Evolutionary conservation across 2,888 invertebrate genomes (phyloP).

Genomic region (Physocephala rufipes): DNA sequence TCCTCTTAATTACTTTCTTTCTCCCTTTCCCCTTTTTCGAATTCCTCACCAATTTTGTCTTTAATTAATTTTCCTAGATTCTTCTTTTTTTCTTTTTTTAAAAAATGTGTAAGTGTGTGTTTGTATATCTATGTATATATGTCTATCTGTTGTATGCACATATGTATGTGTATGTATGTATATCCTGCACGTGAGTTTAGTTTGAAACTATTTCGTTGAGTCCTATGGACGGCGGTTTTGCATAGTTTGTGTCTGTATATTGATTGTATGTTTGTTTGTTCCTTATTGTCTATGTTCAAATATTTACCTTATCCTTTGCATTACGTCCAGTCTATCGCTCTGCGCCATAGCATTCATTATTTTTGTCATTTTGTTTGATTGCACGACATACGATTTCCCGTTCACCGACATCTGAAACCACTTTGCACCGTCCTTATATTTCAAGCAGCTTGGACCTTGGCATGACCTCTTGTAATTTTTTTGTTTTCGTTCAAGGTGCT

Average conservation of each 20-base stretch:
- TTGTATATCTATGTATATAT: no score
- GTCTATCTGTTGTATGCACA: no score
- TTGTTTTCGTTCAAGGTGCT: background rate
- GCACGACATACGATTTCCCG: background rate
- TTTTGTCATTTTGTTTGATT: background rate
- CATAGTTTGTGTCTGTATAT: conserved; percentile 13
- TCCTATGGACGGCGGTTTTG: no score
- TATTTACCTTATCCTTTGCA: background rate
- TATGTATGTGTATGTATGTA: no score
- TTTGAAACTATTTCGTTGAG: no score
- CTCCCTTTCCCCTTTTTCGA: no score
- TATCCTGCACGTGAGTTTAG: no score
- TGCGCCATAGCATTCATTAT: conserved; percentile 2
- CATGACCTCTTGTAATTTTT: background rate
- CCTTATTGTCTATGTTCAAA: background rate
- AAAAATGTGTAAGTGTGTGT: no score
- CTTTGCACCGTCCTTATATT: conserved; percentile 3
- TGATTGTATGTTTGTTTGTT: conserved; percentile 22
- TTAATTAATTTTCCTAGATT: no score
- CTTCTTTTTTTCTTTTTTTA: no score
- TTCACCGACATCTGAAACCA: conserved; percentile 10
- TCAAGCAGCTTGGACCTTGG: background rate
- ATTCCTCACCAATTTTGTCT: no score
- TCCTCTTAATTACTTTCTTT: no score
- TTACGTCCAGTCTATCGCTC: background rate